Percentiles rank a stretch among this genome's conserved stretches.
Evolutionary conservation across 2,888 invertebrate species (phyloP).

Genomic region (Microchrysa polita): DNA sequence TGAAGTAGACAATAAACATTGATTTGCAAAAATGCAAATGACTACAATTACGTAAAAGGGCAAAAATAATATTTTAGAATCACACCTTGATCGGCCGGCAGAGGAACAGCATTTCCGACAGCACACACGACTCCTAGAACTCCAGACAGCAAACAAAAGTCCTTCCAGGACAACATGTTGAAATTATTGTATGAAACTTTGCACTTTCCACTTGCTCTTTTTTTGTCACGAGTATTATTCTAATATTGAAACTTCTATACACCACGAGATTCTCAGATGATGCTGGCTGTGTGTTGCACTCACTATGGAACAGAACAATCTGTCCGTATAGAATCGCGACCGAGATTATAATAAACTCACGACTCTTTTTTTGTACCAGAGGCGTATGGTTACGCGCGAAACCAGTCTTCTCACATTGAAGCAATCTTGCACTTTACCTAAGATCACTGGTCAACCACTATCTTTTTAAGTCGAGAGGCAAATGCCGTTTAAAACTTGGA

Average conservation of each 20-base stretch:
- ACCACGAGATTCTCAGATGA: neutral
- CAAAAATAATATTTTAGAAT: neutral
- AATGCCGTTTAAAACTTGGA: neutral
- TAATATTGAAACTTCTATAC: neutral
- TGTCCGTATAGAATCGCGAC: conserved; percentile 8
- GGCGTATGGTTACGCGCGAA: neutral
- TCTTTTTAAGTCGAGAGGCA: conserved; percentile 31
- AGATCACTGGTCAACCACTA: conserved; percentile 30
- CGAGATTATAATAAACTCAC: conserved; percentile 16
- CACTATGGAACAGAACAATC: conserved; percentile 15
- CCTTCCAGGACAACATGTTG: neutral
- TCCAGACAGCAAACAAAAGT: neutral
- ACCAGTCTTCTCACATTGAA: conserved; percentile 29
- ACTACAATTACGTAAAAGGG: too few species aligned
- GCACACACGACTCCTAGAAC: conserved; percentile 15
- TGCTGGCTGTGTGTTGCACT: neutral
- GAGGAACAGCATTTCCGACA: neutral
- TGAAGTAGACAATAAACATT: too few species aligned
- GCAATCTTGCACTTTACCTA: conserved; percentile 41
- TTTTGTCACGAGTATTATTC: neutral
- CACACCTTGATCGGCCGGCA: conserved; percentile 23
- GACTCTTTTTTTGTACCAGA: neutral
- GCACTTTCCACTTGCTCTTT: neutral
- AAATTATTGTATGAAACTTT: neutral
- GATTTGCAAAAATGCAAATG: too few species aligned